Base-by-base conservation (phyloP, 53 echinoderm and acorn worm genomes). In the Astropecten irregularis region DNA sequence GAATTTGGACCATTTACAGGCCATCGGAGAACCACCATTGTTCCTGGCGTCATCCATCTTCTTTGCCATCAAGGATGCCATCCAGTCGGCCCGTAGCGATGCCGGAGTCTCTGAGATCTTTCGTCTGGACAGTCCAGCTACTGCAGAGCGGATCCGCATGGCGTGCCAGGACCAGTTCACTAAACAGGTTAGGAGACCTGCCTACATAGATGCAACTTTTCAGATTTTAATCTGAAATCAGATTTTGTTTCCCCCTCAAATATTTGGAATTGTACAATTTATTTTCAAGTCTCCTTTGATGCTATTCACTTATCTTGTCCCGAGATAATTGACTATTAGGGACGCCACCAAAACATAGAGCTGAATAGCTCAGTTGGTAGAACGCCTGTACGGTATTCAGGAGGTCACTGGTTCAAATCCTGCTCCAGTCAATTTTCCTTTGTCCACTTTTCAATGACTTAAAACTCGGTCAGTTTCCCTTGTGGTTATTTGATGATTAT, bases 61-160 rank as follows among this genome's bases (percentile, higher is more conserved):
- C 76, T 94, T 93, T 56, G 96, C 96, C 68, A 93, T 95, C 73
- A 93, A 91, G 53, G 96, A 95, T 30, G 96, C 96, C 38, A 91
- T 96, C 32, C 8, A 46, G n/a, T 77, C 96, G 0, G 96, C 96
- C 40, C 91, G 96, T 42, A 49, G 86, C 28, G 91, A 94, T 85
- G 89, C 86, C 4, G 93, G 96, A 9, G 49, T 89, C 2, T 65
- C 86, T 5, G 91, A 84, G 15, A 31, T 38, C 13, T 91, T 96
- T 68, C 48, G 69, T 0, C 84, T 96, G 33, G 79, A 91, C 88
- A 87, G 89, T 49, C 96, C 96, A 47, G 96, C 96, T 25, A 90
- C 88, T 47, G 86, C 91, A 2, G 96, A 95, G 72, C 61, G 93
- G 29, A 95, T 95, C 68, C 81, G 96, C 51, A 70, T 96, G 82